Evolutionary conservation across 2,797 vertebrate genomes (phyloP).

Genomic region (Loriculus beryllinus): DNA sequence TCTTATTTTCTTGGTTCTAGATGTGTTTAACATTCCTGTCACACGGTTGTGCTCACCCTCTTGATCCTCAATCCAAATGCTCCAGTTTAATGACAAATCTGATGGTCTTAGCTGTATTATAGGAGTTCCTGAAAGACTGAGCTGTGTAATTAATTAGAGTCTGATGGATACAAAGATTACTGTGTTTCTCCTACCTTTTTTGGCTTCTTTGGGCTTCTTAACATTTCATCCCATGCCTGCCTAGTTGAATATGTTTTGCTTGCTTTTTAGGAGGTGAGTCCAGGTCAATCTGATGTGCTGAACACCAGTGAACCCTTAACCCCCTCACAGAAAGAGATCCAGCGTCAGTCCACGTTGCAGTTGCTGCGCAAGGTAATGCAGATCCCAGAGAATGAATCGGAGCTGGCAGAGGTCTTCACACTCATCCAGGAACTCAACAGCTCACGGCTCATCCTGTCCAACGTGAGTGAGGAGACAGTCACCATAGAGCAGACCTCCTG

Average conservation of each 20-base stretch:
- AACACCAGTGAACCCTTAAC: conserved; percentile 82
- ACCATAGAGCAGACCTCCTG: conserved; percentile 89
- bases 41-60: neutral
- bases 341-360: conserved; percentile 90
- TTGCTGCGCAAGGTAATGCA: conserved; percentile 87
- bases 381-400: conserved; percentile 90
- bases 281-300: conserved; percentile 68
- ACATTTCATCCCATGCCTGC: neutral
- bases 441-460: conserved; percentile 84
- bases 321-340: conserved; percentile 83
- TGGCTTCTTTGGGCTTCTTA: neutral
- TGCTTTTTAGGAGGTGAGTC: conserved; percentile 65
- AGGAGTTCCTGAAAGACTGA: neutral
- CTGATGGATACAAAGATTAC: neutral
- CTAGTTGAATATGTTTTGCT: neutral
- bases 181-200: neutral
- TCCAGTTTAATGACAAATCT: neutral
- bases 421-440: conserved; percentile 93
- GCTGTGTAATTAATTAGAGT: neutral
- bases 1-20: conserved; percentile 2
- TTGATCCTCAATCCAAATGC: neutral
- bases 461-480: conserved; percentile 80
- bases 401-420: conserved; percentile 86
- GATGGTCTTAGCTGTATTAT: neutral
- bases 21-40: neutral